Conservation (phyloP, 2,888 invertebrate genomes). For the Clunio marinus region DNA sequence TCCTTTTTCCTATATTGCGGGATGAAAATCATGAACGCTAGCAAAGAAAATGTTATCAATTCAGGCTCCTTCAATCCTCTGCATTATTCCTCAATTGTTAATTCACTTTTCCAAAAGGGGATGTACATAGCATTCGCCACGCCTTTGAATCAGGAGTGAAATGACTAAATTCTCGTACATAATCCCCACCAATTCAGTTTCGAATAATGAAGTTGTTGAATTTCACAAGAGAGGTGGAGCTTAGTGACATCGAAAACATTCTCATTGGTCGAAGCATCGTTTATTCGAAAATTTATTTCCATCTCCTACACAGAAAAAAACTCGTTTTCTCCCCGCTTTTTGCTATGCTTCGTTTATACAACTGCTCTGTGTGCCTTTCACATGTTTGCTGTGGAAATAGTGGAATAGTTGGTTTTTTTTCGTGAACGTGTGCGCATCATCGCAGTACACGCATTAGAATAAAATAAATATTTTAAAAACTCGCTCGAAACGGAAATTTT, state of each 20-base stretch:
- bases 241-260: conserved; percentile 22
- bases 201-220: not conserved
- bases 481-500: not conserved
- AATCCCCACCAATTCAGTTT: conserved; percentile 19
- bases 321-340: conserved; percentile 26
- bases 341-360: not conserved
- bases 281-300: conserved; percentile 37
- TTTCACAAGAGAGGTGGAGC: conserved; percentile 1
- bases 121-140: not conserved
- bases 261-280: conserved; percentile 3
- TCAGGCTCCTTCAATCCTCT: conserved; percentile 29
- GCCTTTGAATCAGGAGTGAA: not conserved
- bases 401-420: conserved; percentile 49
- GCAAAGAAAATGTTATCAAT: not conserved
- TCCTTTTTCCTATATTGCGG: not conserved
- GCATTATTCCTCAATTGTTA: not conserved
- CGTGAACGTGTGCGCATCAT: conserved; percentile 50
- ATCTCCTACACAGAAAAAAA: conserved; percentile 8
- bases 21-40: not conserved
- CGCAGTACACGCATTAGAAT: conserved; percentile 43
- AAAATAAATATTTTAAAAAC: not conserved
- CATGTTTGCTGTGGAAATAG: conserved; percentile 33
- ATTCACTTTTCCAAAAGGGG: conserved; percentile 19
- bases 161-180: conserved; percentile 12
- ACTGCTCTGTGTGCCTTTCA: not conserved